Evolutionary conservation across 2,888 invertebrate genomes (phyloP), one percentile per base, ranked within the genome.

Genomic region (Alentia gelatinosa): DNA sequence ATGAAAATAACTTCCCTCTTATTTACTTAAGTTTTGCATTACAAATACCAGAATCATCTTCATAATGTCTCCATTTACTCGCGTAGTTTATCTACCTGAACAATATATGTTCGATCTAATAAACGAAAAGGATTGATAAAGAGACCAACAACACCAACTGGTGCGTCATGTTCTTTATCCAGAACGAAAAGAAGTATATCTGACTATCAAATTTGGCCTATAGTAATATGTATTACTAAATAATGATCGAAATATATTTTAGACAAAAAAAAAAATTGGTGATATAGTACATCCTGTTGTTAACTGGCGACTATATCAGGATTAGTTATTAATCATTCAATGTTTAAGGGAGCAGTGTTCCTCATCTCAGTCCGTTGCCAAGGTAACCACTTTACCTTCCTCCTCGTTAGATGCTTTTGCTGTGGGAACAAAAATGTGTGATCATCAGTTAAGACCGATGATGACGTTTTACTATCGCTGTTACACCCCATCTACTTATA

Each of bases 321-420:
- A 39, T 79, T 79, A 79, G 79, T 23, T 37, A 19, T 79, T 79
- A 37, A 19, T 5, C n/a, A 30, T 47, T 12, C 35, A 33, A 26
- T 19, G 30, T 86, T 3, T 26, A 86, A 83, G 42, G 86, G 86
- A 86, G 86, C 86, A 47, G 86, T 86, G 86, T 47, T 50, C 47
- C 33, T n/a, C 42, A 35, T 47, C 35, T 86, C 86, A 86, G 50
- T 30, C 3, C 86, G 50, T 47, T 50, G 50, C 86, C 86, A 86
- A 50, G 26, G 42, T 86, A 30, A 86, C 86, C 86, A 86, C 40
- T 86, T 86, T 86, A 86, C 86, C 86, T 86, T 86, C 86, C 47
- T 42, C 86, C 86, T 86, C 86, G 15, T 86, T 47, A 40, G 39
- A 37, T n/a, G 35, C 23, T 7, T 86, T 86, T 26, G 47, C 86